Evolutionary conservation across 2,113 vertebrate genomes (phyloP).

Genomic region (Callaeas wilsoni): DNA sequence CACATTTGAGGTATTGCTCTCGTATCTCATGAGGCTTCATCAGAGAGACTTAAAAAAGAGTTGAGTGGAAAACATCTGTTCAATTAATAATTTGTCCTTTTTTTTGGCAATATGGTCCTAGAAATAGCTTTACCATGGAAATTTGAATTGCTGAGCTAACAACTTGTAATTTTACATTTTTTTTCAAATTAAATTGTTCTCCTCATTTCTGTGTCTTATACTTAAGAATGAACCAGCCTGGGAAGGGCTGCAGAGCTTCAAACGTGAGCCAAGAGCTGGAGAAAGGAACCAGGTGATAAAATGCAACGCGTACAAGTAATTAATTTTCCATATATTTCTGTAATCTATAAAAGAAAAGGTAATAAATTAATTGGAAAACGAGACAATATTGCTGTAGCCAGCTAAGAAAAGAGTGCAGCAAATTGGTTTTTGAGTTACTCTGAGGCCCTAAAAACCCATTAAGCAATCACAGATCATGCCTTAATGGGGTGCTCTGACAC

Average conservation of each 20-base stretch:
- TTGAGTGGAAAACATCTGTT: neutral
- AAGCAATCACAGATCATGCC: neutral
- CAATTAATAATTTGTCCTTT: neutral
- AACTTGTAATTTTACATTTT: neutral
- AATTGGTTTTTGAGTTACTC: neutral
- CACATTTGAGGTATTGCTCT: neutral
- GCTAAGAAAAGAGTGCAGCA: neutral
- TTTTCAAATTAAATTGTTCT: neutral
- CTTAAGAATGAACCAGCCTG: neutral
- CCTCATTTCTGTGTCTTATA: neutral
- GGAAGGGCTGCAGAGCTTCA: neutral
- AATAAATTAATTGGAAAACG: constrained; percentile 13
- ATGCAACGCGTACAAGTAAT: neutral
- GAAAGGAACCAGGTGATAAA: neutral
- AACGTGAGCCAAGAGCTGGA: neutral
- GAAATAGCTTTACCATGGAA: neutral
- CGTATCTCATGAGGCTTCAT: neutral
- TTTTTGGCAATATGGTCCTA: neutral
- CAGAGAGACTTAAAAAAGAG: neutral
- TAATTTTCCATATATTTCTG: neutral
- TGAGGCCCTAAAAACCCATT: neutral
- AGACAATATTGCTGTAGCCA: neutral
- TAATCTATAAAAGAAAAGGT: neutral
- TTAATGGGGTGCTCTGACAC: neutral
- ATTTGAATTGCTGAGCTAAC: neutral